Evolutionary conservation across 2,113 vertebrate species (phyloP), one percentile per base, ranked within the genome.

Genomic region (Salminus brasiliensis): DNA sequence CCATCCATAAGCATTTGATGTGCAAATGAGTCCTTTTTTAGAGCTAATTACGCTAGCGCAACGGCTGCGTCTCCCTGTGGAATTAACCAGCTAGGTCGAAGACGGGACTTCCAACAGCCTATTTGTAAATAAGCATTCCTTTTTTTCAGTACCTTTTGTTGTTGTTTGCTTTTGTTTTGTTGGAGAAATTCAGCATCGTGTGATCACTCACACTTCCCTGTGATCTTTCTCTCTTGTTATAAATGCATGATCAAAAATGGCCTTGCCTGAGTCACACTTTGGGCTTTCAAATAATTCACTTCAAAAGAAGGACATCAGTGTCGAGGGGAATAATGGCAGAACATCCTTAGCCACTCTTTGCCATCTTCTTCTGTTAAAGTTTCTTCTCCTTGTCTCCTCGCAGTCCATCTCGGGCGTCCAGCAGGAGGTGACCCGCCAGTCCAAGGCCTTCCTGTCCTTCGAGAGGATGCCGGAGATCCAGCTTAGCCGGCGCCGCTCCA

Each of bases 351-450:
- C 16, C 18, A 21, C 15, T 32, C 23, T 47, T 34, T 72, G n/a
- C 27, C 43, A 4, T 2, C 65, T 15, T 41, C 10, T 1, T 52
- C 1, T 60, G 3, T 47, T 52, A 55, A 32, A 59, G 29, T 13
- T 15, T 73, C 10, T 3, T 70, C 53, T 55, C 68, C 70, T 55
- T 78, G 74, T 52, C 80, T 66, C 79, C 88, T 84, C 79, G 62
- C 93, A 99, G 98, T 94, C 96, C 45, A 96, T 98, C 86, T 98
- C 97, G 25, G 97, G 97, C 53, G 96, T 98, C 32, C 97, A 99
- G 86, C 97, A 99, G 88, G 96, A 97, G 84, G 96, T 99, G 87
- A 96, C 89, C 6, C 92, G 96, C 80, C 95, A 98, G 88, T 94
- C 97, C 72, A 94, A 88, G 85, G 95, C 97, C 72, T 99, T 99